Percentiles rank a stretch among this genome's conserved stretches.
These are phyloP conservation scores for Apotomis capreana DNA, from an alignment of 2,888 invertebrate species.

Conservation along the genomic window DNA sequence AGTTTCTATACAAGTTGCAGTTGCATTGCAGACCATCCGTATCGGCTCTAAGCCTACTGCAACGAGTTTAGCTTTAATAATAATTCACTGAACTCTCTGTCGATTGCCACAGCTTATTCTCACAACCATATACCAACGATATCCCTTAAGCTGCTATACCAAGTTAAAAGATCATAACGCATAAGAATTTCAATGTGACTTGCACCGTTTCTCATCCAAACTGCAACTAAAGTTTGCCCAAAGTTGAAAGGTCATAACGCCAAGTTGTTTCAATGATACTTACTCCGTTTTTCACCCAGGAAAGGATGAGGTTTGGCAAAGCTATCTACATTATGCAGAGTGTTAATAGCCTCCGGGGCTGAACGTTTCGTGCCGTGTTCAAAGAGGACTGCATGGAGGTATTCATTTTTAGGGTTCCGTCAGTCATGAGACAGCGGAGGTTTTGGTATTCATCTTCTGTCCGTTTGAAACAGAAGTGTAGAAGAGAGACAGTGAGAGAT, in stretches of 20 bases:
- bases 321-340: conserved; percentile 15
- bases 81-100: neutral
- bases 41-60: too few relatives aligned
- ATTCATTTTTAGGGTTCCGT: neutral
- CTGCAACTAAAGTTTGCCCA: neutral
- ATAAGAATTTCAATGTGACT: neutral
- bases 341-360: conserved; percentile 12
- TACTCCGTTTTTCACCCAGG: neutral
- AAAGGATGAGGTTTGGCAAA: neutral
- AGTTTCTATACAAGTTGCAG: too few relatives aligned
- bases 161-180: neutral
- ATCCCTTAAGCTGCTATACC: neutral
- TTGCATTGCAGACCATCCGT: too few relatives aligned
- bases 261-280: neutral
- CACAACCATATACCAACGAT: neutral
- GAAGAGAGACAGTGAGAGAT: too few relatives aligned
- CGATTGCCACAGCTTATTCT: neutral
- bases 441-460: too few relatives aligned
- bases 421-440: neutral
- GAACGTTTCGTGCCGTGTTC: neutral
- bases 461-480: too few relatives aligned
- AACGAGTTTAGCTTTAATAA: neutral
- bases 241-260: neutral
- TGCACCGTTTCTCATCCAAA: neutral
- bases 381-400: neutral